phyloP scores from a whole-genome alignment of 2,888 invertebrate genomes.

The Mystacides longicornis region DNA sequence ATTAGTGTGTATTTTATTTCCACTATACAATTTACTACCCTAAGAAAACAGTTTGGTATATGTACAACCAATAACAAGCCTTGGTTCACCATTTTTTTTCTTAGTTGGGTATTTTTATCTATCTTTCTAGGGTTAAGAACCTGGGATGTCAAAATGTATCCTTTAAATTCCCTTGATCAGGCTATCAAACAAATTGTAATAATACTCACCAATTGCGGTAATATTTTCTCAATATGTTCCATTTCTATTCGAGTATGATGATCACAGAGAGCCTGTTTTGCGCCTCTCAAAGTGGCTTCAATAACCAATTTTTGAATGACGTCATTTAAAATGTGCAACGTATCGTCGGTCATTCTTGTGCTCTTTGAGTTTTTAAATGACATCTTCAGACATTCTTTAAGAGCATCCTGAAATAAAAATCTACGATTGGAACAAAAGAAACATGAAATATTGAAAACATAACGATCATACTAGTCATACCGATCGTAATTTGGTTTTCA shows the following conservation, averaged over 20 bases:
- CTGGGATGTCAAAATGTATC: no score
- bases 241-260: constrained; percentile 42
- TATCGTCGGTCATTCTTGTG: constrained; percentile 46
- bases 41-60: no score
- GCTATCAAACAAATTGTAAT: neutral
- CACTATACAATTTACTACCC: no score
- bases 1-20: no score
- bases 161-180: no score
- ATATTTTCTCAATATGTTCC: constrained; percentile 49
- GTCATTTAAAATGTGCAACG: constrained; percentile 46
- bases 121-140: no score
- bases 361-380: constrained; percentile 49
- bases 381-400: constrained; percentile 47
- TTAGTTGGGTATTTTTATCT: no score
- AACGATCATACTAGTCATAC: neutral
- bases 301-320: constrained; percentile 47
- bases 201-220: constrained; percentile 47
- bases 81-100: no score
- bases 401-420: constrained; percentile 38
- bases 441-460: neutral
- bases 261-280: constrained; percentile 44
- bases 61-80: no score
- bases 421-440: neutral
- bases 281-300: constrained; percentile 48
- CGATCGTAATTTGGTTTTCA: neutral